phyloP scores from a whole-genome alignment of 2,113 vertebrate genomes.

The Chroicocephalus ridibundus region DNA sequence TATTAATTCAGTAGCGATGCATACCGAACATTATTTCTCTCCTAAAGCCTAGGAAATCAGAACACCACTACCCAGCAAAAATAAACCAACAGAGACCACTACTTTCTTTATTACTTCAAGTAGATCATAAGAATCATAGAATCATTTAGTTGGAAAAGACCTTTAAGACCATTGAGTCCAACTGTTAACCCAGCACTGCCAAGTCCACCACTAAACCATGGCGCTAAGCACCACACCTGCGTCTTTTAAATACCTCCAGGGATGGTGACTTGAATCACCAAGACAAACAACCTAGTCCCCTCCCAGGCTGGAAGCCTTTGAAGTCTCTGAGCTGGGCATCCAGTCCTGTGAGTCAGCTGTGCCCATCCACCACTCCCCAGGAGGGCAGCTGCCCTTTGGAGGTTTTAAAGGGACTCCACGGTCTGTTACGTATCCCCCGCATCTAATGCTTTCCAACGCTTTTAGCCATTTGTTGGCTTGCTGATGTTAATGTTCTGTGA shows the following conservation, averaged over 20 bases:
- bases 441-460: not conserved
- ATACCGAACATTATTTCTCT: not conserved
- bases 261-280: not conserved
- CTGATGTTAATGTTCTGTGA: conserved; percentile 18
- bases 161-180: not conserved
- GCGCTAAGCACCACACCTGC: not conserved
- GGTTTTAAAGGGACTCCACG: not conserved
- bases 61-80: not conserved
- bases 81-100: not conserved
- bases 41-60: not conserved
- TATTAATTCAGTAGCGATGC: not conserved
- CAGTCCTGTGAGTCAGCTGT: not conserved
- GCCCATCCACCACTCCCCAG: not conserved
- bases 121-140: not conserved
- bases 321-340: not conserved
- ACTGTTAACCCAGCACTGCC: not conserved
- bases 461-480: conserved; percentile 7
- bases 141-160: not conserved
- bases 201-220: not conserved
- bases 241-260: not conserved
- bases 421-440: not conserved
- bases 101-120: not conserved
- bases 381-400: not conserved
- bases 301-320: not conserved
- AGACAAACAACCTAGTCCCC: not conserved